These are phyloP conservation scores for Acanthiza pusilla DNA, from an alignment of 2,797 vertebrate genomes.

Conservation along the genomic window DNA sequence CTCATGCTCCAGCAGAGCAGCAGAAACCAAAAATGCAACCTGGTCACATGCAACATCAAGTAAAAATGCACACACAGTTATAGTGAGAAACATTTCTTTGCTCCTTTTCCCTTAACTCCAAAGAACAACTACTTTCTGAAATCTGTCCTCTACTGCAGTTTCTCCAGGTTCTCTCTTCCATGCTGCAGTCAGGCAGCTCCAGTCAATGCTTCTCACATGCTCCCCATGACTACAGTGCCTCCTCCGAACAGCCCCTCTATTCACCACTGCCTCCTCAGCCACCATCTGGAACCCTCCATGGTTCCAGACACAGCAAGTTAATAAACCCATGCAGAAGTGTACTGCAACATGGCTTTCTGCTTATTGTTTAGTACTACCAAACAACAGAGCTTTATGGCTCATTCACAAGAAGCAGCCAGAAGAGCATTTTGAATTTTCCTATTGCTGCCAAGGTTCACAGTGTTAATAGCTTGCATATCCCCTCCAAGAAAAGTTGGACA, in stretches of 20 bases:
- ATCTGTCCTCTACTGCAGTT: neutral
- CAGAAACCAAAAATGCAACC: neutral
- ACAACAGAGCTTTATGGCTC: slow-evolving; percentile 1
- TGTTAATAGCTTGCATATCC: neutral
- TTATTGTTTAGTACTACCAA: neutral
- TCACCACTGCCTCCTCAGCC: neutral
- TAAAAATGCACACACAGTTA: neutral
- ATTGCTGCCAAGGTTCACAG: neutral
- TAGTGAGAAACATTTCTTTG: neutral
- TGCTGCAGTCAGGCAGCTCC: neutral
- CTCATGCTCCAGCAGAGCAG: neutral
- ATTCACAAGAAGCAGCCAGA: neutral
- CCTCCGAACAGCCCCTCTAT: neutral
- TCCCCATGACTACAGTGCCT: rapidly evolving
- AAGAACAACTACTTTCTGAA: neutral
- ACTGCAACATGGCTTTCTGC: neutral
- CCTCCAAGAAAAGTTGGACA: neutral
- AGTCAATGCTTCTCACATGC: neutral
- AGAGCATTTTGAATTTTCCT: neutral
- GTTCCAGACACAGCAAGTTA: neutral
- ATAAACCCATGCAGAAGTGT: neutral
- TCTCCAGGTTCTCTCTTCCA: neutral
- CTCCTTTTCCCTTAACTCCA: neutral
- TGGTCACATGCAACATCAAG: neutral
- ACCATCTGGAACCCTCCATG: neutral